Evolutionary conservation across 30 jellyfish, hydroid and myxozoan species (phyloP), one percentile per base, ranked within the genome.

Genomic region (Pseudorhiza aurosa): DNA sequence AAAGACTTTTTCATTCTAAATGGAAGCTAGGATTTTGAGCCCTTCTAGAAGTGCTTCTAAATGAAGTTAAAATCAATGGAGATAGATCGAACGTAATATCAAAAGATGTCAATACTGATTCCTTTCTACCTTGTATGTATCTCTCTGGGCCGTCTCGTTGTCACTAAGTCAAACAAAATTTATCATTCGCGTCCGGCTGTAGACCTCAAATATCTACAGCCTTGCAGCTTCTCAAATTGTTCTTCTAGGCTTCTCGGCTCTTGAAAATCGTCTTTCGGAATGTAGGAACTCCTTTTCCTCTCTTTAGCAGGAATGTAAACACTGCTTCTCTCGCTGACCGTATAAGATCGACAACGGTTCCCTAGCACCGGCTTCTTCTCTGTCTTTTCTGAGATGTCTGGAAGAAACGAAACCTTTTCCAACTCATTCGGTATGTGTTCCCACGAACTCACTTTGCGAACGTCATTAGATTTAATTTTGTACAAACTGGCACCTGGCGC

Each of bases 161-260:
- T 5, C 50, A 7, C 50, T n/a, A n/a, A n/a, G n/a, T n/a, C n/a
- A n/a, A n/a, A n/a, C n/a, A n/a, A n/a, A n/a, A n/a, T n/a, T n/a
- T n/a, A 5, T 43, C 83, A 43, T 15, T 71, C 21, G 12, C 63
- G 39, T 1, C 5, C 12, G 8, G 4, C 67, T 19, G 49, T 39
- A 1, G 67, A 25, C 30, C 82, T 68, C 39, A 73, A 18, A 19
- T 73, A 73, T 53, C 86, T 73, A 36, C 86, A 73, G 46, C 25
- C 45, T 36, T 57, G 67, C 0, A 73, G 74, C 45, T 73, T 51
- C 19, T 73, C 86, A 53, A 73, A 73, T 24, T 50, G 86, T 51
- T 73, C 86, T 11, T 56, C 75, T 8, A 73, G 45, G 17, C 67
- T 49, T 0, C 65, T 2, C 15, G 2, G 24, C 1, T 33, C 64